phyloP scores from a whole-genome alignment of 1,140 invertebrate species.

The Luehdorfia chinensis region DNA sequence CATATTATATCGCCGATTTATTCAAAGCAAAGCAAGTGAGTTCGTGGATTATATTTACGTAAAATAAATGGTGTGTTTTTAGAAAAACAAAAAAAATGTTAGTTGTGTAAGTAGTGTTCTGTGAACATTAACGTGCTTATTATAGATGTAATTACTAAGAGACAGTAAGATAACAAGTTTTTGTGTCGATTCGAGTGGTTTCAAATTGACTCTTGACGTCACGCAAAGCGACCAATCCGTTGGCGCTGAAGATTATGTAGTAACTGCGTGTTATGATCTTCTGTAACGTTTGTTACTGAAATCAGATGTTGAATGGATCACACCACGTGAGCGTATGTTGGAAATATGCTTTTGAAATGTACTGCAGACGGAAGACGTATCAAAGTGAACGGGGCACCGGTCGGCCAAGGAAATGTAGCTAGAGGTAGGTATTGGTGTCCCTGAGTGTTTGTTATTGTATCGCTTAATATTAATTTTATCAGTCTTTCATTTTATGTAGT shows the following conservation, averaged over 20 bases:
- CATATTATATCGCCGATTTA: neutral
- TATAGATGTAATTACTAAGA: slow-evolving; percentile 37
- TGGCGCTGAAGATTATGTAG: slow-evolving; percentile 57
- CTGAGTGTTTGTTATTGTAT: slow-evolving; percentile 8
- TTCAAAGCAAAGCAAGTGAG: neutral
- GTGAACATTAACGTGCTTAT: slow-evolving; percentile 39
- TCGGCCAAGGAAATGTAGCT: slow-evolving; percentile 60
- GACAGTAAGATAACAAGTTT: slow-evolving; percentile 51
- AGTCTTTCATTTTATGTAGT: too few relatives aligned
- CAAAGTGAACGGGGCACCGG: slow-evolving; percentile 64
- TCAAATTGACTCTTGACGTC: slow-evolving; percentile 71
- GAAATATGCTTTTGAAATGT: slow-evolving; percentile 72
- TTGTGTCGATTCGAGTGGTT: slow-evolving; percentile 64
- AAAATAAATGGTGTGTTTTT: slow-evolving; percentile 4
- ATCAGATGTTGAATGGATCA: slow-evolving; percentile 48
- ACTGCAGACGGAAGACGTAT: slow-evolving; percentile 70
- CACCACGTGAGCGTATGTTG: slow-evolving; percentile 48
- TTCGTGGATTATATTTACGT: slow-evolving; percentile 5
- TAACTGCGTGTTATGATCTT: slow-evolving; percentile 49
- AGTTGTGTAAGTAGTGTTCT: slow-evolving; percentile 32
- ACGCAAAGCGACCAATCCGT: slow-evolving; percentile 55
- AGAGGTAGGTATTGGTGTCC: slow-evolving; percentile 49
- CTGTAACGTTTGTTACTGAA: slow-evolving; percentile 39
- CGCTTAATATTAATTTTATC: neutral
- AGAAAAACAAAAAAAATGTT: slow-evolving; percentile 18